These are phyloP conservation scores for Hirtodrosophila cameraria DNA, from an alignment of 2,888 invertebrate genomes.

Conservation along the genomic window DNA sequence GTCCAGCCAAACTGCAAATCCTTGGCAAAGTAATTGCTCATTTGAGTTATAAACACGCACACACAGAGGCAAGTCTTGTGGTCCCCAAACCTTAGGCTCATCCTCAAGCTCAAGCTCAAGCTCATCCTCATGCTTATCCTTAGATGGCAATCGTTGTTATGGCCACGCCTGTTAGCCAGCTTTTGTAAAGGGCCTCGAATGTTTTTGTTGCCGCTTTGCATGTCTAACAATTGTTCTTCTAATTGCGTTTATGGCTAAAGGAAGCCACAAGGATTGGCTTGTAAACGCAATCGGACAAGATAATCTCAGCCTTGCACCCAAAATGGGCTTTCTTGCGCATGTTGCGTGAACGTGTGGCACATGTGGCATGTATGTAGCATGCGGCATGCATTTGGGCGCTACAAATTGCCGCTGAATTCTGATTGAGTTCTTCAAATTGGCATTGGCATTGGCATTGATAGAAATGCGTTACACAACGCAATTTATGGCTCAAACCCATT, in stretches of 20 bases:
- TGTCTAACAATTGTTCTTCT: constrained; percentile 81
- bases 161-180: constrained; percentile 42
- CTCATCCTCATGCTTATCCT: constrained; percentile 22
- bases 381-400: constrained; percentile 42
- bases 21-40: constrained; percentile 75
- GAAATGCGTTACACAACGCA: constrained; percentile 58
- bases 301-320: constrained; percentile 62
- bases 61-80: constrained; percentile 28
- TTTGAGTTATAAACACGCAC: constrained; percentile 78
- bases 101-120: background rate
- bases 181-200: constrained; percentile 50
- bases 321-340: constrained; percentile 64
- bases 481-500: constrained; percentile 59
- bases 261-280: constrained; percentile 61
- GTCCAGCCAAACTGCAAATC: constrained; percentile 43
- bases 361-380: constrained; percentile 47
- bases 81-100: constrained; percentile 16
- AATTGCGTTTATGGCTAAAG: constrained; percentile 76
- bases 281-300: constrained; percentile 79
- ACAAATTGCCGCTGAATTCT: constrained; percentile 57
- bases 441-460: constrained; percentile 51
- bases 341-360: constrained; percentile 60
- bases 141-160: constrained; percentile 68
- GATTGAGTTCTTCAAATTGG: constrained; percentile 71
- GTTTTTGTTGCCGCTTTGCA: constrained; percentile 67